phyloP scores from a whole-genome alignment of 2,888 invertebrate species.

The Hyposoter didymator region DNA sequence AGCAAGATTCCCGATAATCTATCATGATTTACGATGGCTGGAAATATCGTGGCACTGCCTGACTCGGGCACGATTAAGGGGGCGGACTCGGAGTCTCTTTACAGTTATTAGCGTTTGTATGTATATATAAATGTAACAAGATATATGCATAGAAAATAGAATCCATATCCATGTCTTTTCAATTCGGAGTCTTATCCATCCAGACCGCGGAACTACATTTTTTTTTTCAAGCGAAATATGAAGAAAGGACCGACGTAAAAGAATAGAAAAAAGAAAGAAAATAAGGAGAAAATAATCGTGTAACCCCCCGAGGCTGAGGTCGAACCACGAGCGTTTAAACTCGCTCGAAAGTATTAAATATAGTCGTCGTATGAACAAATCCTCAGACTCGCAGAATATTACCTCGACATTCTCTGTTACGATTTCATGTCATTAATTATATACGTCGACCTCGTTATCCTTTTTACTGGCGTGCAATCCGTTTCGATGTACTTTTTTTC shows the following conservation, averaged over 20 bases:
- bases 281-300: slow-evolving; percentile 52
- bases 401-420: slow-evolving; percentile 54
- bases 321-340: slow-evolving; percentile 57
- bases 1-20: slow-evolving; percentile 71
- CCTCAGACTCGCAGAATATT: slow-evolving; percentile 44
- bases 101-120: slow-evolving; percentile 69
- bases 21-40: slow-evolving; percentile 74
- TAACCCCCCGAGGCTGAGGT: slow-evolving; percentile 46
- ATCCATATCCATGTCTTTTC: slow-evolving; percentile 35
- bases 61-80: slow-evolving; percentile 71
- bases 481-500: slow-evolving; percentile 11
- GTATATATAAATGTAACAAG: slow-evolving; percentile 26
- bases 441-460: slow-evolving; percentile 40
- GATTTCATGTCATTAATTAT: slow-evolving; percentile 59
- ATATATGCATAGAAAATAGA: slow-evolving; percentile 12
- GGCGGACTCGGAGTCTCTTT: slow-evolving; percentile 62
- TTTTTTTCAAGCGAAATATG: slow-evolving; percentile 16
- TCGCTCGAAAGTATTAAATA: slow-evolving; percentile 44
- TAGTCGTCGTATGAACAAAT: slow-evolving; percentile 13
- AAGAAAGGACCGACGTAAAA: not conserved
- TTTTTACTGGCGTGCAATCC: slow-evolving; percentile 46
- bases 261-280: slow-evolving; percentile 10
- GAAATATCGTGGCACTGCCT: slow-evolving; percentile 72
- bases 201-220: slow-evolving; percentile 31
- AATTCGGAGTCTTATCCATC: slow-evolving; percentile 27